A percentile compares a stretch with the other conserved stretches of the same genome.
phyloP scores from a whole-genome alignment of 1,140 invertebrate genomes.

The Asobara japonica region DNA sequence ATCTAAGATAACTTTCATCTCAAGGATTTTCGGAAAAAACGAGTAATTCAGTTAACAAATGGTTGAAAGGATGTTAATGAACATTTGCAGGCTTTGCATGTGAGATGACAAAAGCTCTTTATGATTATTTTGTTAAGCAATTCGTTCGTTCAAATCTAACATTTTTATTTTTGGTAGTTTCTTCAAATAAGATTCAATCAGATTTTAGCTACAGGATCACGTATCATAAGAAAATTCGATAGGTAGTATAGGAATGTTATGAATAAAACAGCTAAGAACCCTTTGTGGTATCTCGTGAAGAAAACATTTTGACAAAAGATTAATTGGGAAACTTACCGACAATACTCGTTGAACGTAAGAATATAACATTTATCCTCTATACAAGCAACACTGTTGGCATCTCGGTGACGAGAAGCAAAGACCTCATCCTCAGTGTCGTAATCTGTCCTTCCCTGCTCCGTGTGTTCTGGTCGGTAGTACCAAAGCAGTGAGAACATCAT shows the following conservation, averaged over 20 bases:
- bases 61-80: neutral
- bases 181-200: no score
- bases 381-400: constrained; percentile 95
- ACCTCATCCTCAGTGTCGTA: constrained; percentile 89
- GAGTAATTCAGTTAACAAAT: no score
- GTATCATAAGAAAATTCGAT: no score
- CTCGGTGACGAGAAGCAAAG: constrained; percentile 93
- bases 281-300: neutral
- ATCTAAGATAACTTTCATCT: no score
- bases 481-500: constrained; percentile 97
- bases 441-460: constrained; percentile 83
- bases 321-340: constrained; percentile 75
- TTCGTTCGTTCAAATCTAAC: no score
- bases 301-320: neutral
- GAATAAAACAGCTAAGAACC: no score
- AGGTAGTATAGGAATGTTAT: no score
- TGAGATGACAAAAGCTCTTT: neutral
- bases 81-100: neutral
- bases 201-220: no score
- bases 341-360: constrained; percentile 96
- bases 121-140: no score
- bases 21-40: no score
- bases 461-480: constrained; percentile 98
- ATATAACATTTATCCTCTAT: constrained; percentile 99
- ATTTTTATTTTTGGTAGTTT: no score